Evolutionary conservation across 2,797 vertebrate genomes (phyloP).

Genomic region (Hydrolagus colliei): DNA sequence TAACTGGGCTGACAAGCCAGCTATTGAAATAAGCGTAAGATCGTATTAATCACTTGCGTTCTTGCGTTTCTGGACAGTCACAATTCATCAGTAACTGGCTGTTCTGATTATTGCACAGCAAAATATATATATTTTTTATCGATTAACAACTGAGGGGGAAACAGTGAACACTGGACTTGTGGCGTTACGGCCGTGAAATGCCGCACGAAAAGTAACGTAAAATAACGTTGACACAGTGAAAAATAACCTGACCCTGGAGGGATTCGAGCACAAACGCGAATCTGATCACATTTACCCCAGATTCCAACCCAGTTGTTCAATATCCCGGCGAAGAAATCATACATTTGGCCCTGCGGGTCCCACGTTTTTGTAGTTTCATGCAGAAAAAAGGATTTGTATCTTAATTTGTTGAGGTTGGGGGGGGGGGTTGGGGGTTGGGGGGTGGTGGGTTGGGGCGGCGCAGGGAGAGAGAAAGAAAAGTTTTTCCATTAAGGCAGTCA

Average conservation of each 20-base stretch:
- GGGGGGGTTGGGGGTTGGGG: too few species aligned
- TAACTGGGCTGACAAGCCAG: constrained; percentile 16
- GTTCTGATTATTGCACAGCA: neutral
- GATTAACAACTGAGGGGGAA: neutral
- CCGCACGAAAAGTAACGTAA: neutral
- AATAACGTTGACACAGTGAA: neutral
- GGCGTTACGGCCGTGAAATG: neutral
- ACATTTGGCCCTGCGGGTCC: too few species aligned
- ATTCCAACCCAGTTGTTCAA: too few species aligned
- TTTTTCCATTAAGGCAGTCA: too few species aligned
- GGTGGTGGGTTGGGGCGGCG: too few species aligned
- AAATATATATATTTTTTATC: neutral
- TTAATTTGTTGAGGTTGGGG: too few species aligned
- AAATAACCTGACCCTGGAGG: neutral
- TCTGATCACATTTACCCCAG: too few species aligned
- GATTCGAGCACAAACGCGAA: neutral
- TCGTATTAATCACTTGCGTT: neutral
- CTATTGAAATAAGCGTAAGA: neutral
- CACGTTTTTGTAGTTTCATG: too few species aligned
- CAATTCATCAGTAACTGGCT: constrained; percentile 8
- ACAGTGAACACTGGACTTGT: neutral
- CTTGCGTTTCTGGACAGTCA: neutral
- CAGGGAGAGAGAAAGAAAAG: too few species aligned
- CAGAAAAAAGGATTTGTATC: too few species aligned
- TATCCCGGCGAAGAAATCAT: too few species aligned